Evolutionary conservation across 1,140 invertebrate species (phyloP).

Genomic region (Brachionus sp.): DNA sequence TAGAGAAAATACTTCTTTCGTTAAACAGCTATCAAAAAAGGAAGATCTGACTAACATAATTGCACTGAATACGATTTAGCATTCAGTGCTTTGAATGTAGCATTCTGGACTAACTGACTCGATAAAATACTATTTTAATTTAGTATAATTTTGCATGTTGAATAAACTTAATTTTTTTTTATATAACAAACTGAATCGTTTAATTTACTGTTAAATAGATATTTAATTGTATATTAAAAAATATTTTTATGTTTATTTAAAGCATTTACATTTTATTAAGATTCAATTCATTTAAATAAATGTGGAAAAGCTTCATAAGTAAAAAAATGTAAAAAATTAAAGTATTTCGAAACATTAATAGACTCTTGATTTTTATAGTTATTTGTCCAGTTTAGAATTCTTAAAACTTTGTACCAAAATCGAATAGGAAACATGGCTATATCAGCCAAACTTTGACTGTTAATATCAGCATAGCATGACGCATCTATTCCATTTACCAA

Average conservation of each 20-base stretch:
- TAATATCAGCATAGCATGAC: conserved; percentile 87
- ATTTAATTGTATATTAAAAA: not conserved
- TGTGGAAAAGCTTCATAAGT: not conserved
- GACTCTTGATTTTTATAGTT: not conserved
- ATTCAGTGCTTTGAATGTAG: no score
- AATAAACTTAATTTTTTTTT: no score
- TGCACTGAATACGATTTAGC: no score
- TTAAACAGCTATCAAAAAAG: no score
- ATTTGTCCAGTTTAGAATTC: not conserved
- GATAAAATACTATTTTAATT: no score
- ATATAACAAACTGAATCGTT: no score
- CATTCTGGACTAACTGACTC: no score
- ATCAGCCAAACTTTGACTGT: conserved; percentile 79
- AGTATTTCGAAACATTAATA: not conserved
- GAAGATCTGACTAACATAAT: no score
- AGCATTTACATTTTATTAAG: conserved; percentile 15
- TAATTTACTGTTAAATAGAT: no score
- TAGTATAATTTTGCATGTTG: no score
- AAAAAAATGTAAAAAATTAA: not conserved
- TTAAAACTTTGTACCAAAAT: conserved; percentile 25
- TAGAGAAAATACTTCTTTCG: no score
- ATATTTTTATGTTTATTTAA: not conserved
- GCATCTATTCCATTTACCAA: conserved; percentile 83
- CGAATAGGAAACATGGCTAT: not conserved
- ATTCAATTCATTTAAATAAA: not conserved